These are phyloP conservation scores for Rhea pennata DNA, from an alignment of 2,113 vertebrate species.

Conservation along the genomic window DNA sequence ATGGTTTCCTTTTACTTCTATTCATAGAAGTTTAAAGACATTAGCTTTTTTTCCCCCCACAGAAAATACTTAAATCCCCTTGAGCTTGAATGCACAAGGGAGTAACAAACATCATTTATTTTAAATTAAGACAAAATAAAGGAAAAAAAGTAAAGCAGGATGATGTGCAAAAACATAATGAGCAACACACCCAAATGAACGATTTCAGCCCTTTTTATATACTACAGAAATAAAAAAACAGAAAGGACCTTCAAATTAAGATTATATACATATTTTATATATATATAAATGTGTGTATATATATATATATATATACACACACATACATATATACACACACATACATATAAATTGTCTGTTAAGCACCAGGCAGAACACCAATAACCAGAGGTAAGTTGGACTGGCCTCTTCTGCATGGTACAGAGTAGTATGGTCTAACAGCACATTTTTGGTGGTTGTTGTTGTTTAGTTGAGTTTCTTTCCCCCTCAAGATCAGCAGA, in stretches of 20 bases:
- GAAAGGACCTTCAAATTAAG: background rate
- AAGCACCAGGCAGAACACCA: no score
- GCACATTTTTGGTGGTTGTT: background rate
- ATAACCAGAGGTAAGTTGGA: background rate
- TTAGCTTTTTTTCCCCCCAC: background rate
- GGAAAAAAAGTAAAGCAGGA: background rate
- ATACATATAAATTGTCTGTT: no score
- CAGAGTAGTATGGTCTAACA: background rate
- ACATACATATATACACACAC: no score
- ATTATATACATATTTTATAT: no score
- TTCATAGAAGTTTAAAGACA: background rate
- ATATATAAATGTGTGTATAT: no score
- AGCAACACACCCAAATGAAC: background rate
- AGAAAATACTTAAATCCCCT: background rate
- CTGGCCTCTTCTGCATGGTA: background rate
- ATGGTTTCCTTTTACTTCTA: rapidly evolving
- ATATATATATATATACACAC: no score
- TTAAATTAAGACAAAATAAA: background rate
- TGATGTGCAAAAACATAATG: background rate
- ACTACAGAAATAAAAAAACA: no score
- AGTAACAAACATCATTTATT: background rate
- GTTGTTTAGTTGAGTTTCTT: no score
- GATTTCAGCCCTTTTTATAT: background rate
- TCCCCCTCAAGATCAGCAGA: background rate
- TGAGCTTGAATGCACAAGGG: background rate